Evolutionary conservation across 2,888 invertebrate genomes (phyloP).

Genomic region (Pseudeuparius sepicola): DNA sequence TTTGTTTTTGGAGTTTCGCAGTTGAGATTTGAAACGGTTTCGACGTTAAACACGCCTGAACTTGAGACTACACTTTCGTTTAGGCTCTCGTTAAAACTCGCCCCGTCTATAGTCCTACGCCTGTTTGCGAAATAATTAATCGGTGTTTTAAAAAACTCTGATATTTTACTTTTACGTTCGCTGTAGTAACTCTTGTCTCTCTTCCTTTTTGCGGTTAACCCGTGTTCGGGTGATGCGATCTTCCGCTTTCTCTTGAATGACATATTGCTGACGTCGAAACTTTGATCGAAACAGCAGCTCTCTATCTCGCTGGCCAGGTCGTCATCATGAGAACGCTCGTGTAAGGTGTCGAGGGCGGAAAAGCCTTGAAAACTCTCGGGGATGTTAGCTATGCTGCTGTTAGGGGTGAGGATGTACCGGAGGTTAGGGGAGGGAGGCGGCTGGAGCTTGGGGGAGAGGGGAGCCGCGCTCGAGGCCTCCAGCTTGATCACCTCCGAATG

Average conservation of each 20-base stretch:
- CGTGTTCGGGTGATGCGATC: constrained; percentile 27
- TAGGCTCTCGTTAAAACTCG: constrained; percentile 29
- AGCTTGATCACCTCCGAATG: constrained; percentile 56
- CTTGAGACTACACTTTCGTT: constrained; percentile 34
- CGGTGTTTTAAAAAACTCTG: constrained; percentile 36
- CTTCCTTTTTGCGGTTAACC: constrained; percentile 26
- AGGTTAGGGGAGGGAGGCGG: constrained; percentile 25
- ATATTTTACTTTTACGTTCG: constrained; percentile 32
- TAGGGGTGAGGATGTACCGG: constrained; percentile 19
- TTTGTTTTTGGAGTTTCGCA: constrained; percentile 21
- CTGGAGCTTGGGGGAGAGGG: constrained; percentile 39
- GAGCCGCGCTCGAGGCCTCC: constrained; percentile 53
- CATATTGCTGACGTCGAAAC: constrained; percentile 21
- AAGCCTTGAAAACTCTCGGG: constrained; percentile 18
- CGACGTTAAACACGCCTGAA: constrained; percentile 36
- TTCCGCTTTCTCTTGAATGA: constrained; percentile 28
- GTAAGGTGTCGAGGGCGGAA: constrained; percentile 33
- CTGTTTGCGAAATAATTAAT: constrained; percentile 36
- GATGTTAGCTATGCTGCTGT: constrained; percentile 18
- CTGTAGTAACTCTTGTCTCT: constrained; percentile 34
- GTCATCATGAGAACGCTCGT: constrained; percentile 32
- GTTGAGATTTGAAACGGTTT: constrained; percentile 33
- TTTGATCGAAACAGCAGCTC: constrained; percentile 27
- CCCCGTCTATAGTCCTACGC: constrained; percentile 34
- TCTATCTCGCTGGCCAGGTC: constrained; percentile 24